A percentile compares a stretch with the other conserved stretches of the same genome.
Evolutionary conservation across 53 echinoderm and acorn worm species (phyloP).

Genomic region (Patiria pectinifera): DNA sequence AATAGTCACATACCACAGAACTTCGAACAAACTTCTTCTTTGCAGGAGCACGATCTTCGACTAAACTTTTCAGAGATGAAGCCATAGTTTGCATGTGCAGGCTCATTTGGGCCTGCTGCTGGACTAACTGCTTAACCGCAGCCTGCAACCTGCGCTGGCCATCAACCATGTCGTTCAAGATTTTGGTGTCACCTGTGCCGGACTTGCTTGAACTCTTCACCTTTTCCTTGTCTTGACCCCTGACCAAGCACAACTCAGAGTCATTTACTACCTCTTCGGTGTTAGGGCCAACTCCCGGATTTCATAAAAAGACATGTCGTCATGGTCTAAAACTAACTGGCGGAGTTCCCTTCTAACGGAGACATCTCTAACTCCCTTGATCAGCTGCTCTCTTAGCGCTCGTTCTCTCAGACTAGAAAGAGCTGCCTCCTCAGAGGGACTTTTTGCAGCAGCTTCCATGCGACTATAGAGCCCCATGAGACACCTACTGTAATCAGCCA

Average conservation of each 20-base stretch:
- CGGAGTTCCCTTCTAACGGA: slow-evolving; percentile 13
- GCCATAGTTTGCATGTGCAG: not conserved
- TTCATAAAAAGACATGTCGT: slow-evolving; percentile 11
- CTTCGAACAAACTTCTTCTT: not conserved
- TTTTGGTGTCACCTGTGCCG: not conserved
- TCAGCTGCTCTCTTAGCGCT: slow-evolving; percentile 2
- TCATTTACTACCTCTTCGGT: not conserved
- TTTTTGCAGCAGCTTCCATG: not conserved
- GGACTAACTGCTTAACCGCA: not conserved
- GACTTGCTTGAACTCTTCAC: not conserved
- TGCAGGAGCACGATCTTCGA: too few relatives aligned
- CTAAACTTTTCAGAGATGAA: not conserved
- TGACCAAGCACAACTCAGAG: not conserved
- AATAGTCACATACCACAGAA: not conserved
- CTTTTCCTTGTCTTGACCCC: not conserved
- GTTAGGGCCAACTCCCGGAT: not conserved
- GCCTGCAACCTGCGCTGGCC: not conserved
- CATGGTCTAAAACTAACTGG: not conserved
- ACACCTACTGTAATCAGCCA: not conserved
- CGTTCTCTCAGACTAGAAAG: not conserved
- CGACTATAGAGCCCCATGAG: not conserved
- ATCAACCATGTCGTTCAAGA: not conserved
- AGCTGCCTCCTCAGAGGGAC: not conserved
- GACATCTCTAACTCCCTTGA: slow-evolving; percentile 33
- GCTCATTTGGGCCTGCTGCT: slow-evolving; percentile 24